A percentile compares a stretch with the other conserved stretches of the same genome.
Evolutionary conservation across 2,888 invertebrate genomes (phyloP).

Genomic region (Cephus pygmeus): DNA sequence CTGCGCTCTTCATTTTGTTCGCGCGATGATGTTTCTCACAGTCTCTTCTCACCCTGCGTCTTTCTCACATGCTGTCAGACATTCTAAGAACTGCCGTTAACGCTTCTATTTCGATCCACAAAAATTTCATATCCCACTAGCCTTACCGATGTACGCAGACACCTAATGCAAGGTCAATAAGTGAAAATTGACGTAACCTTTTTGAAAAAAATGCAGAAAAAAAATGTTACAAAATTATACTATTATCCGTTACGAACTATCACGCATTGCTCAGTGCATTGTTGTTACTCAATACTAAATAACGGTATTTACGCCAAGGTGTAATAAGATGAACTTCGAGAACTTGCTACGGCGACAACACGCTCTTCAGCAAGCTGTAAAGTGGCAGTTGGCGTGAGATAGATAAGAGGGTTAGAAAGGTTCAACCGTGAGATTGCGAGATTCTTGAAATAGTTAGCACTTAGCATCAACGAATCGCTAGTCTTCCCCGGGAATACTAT

Average conservation of each 20-base stretch:
- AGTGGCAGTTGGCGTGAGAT: slow-evolving; percentile 34
- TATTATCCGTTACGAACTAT: neutral
- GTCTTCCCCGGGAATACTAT: slow-evolving; percentile 2
- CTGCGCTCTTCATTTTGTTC: slow-evolving; percentile 26
- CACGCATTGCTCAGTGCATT: neutral
- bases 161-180: neutral
- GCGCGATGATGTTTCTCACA: slow-evolving; percentile 40
- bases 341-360: neutral
- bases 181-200: neutral
- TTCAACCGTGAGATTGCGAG: slow-evolving; percentile 50
- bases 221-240: neutral
- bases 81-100: neutral
- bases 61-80: neutral
- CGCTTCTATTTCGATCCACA: too few species aligned
- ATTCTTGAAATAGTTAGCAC: slow-evolving; percentile 52
- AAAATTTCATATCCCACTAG: too few species aligned
- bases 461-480: slow-evolving; percentile 46
- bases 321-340: neutral
- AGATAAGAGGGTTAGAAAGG: slow-evolving; percentile 49
- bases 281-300: neutral
- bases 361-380: neutral
- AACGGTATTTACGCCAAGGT: slow-evolving; percentile 12
- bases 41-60: slow-evolving; percentile 11
- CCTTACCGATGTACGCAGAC: neutral
- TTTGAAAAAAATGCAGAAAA: neutral